Conservation (phyloP, 2,888 invertebrate species). For the Pyrgus malvae region DNA sequence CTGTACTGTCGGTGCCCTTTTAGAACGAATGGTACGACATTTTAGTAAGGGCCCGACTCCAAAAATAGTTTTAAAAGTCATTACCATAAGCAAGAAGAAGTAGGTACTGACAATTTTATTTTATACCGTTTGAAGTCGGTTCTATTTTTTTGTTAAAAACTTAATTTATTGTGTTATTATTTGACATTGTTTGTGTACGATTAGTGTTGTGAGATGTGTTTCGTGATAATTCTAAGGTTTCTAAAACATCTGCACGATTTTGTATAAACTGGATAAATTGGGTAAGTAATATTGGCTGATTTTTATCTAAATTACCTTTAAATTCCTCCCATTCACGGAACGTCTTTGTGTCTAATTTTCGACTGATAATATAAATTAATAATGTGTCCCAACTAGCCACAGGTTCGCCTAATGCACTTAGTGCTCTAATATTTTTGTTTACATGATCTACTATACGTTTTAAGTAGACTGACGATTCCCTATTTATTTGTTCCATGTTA, state of each 20-base stretch:
- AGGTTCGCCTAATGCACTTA: constrained; percentile 7
- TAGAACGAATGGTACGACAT: too few species aligned
- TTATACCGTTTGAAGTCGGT: too few species aligned
- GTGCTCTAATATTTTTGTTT: constrained; percentile 9
- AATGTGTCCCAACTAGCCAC: constrained; percentile 18
- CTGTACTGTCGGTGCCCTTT: too few species aligned
- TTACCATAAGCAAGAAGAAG: too few species aligned
- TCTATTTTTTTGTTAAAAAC: not conserved
- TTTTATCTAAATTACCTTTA: constrained; percentile 30
- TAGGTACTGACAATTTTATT: too few species aligned
- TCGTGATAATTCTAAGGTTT: constrained; percentile 2
- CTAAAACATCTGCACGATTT: not conserved
- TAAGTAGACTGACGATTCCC: not conserved
- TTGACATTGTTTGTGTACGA: not conserved
- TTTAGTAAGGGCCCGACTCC: too few species aligned
- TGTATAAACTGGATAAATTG: constrained; percentile 5
- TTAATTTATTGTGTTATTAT: not conserved
- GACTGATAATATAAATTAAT: constrained; percentile 37
- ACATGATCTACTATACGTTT: constrained; percentile 2
- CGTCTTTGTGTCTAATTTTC: constrained; percentile 36
- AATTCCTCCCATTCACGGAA: constrained; percentile 38
- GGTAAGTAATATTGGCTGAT: constrained; percentile 16
- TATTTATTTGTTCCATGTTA: not conserved
- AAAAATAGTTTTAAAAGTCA: too few species aligned
- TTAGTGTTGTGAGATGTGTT: not conserved